phyloP scores from a whole-genome alignment of 2,888 invertebrate genomes.

The Crepidodera aurea region DNA sequence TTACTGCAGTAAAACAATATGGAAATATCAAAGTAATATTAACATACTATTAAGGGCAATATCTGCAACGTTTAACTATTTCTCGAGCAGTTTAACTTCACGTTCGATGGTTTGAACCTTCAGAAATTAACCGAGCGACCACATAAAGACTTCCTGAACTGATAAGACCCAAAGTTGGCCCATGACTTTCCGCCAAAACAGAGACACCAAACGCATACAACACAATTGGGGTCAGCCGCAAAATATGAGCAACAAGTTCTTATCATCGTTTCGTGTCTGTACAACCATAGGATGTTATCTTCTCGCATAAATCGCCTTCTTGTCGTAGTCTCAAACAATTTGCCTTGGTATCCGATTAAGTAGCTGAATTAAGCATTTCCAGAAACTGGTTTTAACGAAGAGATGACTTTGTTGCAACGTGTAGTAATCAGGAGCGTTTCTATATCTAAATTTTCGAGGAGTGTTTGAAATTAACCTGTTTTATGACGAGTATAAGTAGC shows the following conservation, averaged over 20 bases:
- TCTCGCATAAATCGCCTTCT: slow-evolving; percentile 45
- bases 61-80: slow-evolving; percentile 2
- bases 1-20: not conserved
- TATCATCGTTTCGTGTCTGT: slow-evolving; percentile 40
- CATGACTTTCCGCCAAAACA: slow-evolving; percentile 22
- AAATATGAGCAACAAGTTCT: slow-evolving; percentile 45
- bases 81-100: slow-evolving; percentile 9
- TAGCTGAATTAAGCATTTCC: too few relatives aligned
- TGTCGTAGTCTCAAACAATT: slow-evolving; percentile 46
- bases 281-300: slow-evolving; percentile 45
- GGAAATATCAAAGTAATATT: slow-evolving; percentile 4
- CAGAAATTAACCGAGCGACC: slow-evolving; percentile 16
- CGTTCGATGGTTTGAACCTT: slow-evolving; percentile 3
- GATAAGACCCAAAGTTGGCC: slow-evolving; percentile 24
- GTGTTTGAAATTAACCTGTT: too few relatives aligned
- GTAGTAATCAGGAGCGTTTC: too few relatives aligned
- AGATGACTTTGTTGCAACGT: too few relatives aligned
- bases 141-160: slow-evolving; percentile 23
- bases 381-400: too few relatives aligned
- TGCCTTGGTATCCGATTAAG: slow-evolving; percentile 30
- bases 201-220: slow-evolving; percentile 25
- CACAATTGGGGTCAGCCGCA: slow-evolving; percentile 30
- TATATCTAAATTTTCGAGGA: too few relatives aligned
- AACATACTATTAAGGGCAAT: slow-evolving; percentile 10
- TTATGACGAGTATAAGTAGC: too few relatives aligned